Base-by-base conservation (phyloP, 2,797 vertebrate species). In the Poeciliopsis presidionis region DNA sequence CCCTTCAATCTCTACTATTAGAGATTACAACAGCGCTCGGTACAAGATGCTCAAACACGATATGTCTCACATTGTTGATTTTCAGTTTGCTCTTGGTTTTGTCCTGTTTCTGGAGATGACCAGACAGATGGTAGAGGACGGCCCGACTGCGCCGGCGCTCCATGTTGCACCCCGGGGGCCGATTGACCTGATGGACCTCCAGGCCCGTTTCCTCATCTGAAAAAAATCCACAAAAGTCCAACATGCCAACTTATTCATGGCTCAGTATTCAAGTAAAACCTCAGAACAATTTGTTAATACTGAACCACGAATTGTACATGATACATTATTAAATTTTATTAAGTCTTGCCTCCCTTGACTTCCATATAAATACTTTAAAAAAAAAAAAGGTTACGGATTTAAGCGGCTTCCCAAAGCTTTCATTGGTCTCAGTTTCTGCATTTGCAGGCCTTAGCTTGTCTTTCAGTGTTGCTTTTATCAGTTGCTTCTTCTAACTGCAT, bases 121-220 rank as follows among this genome's bases (percentile, higher is more conserved):
- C 96, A 0, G 96, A 97, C 63, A 97, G 94, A 84, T 96, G 96
- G 90, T 97, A 97, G n/a, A 97, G 95, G 67, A 97, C 95, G 1
- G 96, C 96, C 2, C 96, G 90, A 76, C 96, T 97, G 43, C 96
- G 95, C 2, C 96, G 93, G 8, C 95, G 95, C 87, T 96, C 96
- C 76, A 89, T 70, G 78, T 92, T 95, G 86, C 96, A 94, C 30
- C 94, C 94, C 0, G 94, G 88, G 6, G 96, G 96, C 9, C 92
- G 90, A 25, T 90, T 94, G 90, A 96, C 88, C 83, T 87, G 91
- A 74, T 87, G 95, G 70, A 96, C 88, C 86, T 96, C 93, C 89
- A 95, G 80, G 2, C 95, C 93, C 0, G 94, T 95, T 84, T 96
- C 95, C 72, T 94, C 94, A 6, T 96, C 96, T 96, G 77, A 43